Conservation (phyloP, 2,888 invertebrate genomes). For the Phengaris arion region DNA sequence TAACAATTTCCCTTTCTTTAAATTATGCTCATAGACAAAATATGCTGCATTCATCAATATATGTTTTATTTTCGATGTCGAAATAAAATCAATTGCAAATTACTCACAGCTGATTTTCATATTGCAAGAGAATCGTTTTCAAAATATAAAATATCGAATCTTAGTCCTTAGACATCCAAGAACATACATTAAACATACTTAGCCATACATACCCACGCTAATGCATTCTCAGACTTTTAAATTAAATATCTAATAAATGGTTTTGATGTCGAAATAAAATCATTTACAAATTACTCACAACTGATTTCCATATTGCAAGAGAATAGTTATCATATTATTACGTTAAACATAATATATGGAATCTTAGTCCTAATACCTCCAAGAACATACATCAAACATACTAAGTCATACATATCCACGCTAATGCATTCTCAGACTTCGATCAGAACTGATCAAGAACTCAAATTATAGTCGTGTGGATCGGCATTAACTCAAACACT, state of each 20-base stretch:
- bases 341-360: not conserved
- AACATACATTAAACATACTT: not conserved
- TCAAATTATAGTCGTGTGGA: conserved; percentile 8
- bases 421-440: conserved; percentile 11
- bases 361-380: not conserved
- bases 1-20: too few relatives aligned
- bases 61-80: too few relatives aligned
- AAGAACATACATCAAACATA: conserved; percentile 6
- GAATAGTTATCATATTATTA: not conserved
- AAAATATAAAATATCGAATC: not conserved
- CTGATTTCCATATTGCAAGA: not conserved
- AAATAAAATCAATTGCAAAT: too few relatives aligned
- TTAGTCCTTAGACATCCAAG: not conserved
- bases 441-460: conserved; percentile 10
- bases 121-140: not conserved
- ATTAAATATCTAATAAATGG: too few relatives aligned
- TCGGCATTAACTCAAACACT: conserved; percentile 24
- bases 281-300: too few relatives aligned
- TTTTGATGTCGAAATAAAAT: too few relatives aligned
- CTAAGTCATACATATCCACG: not conserved
- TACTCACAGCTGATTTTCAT: not conserved
- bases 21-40: too few relatives aligned
- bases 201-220: not conserved
- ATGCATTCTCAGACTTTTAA: conserved; percentile 3
- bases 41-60: too few relatives aligned